Evolutionary conservation across 2,888 invertebrate genomes (phyloP), one percentile per base, ranked within the genome.

Genomic region (Reticulitermes lucifugus): DNA sequence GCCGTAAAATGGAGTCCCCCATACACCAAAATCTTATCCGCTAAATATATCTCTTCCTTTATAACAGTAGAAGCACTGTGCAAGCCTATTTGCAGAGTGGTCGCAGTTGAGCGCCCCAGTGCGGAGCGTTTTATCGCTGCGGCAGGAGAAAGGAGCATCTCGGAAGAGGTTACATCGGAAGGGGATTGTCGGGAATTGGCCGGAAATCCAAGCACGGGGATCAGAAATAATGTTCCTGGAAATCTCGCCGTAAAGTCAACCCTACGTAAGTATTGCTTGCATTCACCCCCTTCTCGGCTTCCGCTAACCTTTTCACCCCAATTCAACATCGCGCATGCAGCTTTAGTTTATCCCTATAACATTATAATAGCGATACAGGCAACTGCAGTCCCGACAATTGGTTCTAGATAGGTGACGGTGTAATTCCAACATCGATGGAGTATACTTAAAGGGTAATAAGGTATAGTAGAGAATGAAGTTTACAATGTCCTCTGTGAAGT

Each of bases 171-270:
- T 77, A 77, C 51, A 46, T 21, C 77, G 77, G 77, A 77, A 77
- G n/a, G 41, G 46, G 77, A 77, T 43, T 81, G 59, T 43, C 60
- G 60, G 60, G 81, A 81, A 81, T 81, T 81, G 60, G 81, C 81
- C 81, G 81, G 81, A 81, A 81, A 81, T 81, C 81, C 60, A 81
- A 43, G 60, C 43, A 59, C 81, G 41, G 46, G 77, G 77, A 77
- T 77, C 77, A 65, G 60, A 9, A n/a, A n/a, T 29, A 60, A 46
- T 41, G 43, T 77, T 41, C 43, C 46, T 46, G 77, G 51, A 43
- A 46, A 77, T 77, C 77, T 35, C 21, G 51, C 22, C 77, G 43
- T 46, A n/a, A 81, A 81, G 55, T 81, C 65, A 35, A 77, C 77
- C 41, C 77, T 46, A 46, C 35, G 77, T 43, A 77, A 73, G 73